Conservation (phyloP, 2,113 vertebrate species). For the Castor canadensis region DNA sequence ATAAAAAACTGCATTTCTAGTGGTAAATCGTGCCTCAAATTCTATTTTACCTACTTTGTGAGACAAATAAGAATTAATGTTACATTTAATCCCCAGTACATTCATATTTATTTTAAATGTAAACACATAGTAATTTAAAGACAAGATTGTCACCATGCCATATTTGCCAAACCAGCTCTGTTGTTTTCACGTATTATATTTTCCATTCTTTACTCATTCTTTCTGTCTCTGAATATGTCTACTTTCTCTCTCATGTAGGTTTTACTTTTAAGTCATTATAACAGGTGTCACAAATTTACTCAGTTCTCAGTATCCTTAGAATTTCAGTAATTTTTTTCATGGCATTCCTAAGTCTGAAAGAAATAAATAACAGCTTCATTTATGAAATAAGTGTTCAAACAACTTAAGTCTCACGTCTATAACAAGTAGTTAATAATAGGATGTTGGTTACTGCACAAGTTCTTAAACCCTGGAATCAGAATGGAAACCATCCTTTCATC, state of each 20-base stretch:
- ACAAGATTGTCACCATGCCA: not conserved
- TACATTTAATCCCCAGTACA: not conserved
- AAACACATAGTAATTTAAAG: not conserved
- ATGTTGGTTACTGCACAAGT: not conserved
- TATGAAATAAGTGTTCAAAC: not conserved
- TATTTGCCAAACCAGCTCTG: not conserved
- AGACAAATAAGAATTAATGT: not conserved
- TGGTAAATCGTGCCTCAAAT: not conserved
- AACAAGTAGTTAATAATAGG: not conserved
- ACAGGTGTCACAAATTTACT: not conserved
- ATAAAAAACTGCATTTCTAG: not conserved
- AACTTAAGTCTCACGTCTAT: not conserved
- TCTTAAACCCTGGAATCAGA: not conserved
- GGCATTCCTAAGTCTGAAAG: not conserved
- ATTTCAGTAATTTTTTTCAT: not conserved
- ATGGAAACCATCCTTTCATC: not conserved
- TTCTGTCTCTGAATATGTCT: not conserved
- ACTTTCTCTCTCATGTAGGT: not conserved
- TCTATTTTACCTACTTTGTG: not conserved
- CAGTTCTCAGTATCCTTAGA: not conserved
- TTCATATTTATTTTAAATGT: not conserved
- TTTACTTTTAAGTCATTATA: not conserved
- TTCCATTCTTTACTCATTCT: not conserved
- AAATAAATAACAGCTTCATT: not conserved
- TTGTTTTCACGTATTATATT: not conserved